These are phyloP conservation scores for Rhopilema esculentum DNA, from an alignment of 30 jellyfish, hydroid and myxozoan species.

Conservation along the genomic window DNA sequence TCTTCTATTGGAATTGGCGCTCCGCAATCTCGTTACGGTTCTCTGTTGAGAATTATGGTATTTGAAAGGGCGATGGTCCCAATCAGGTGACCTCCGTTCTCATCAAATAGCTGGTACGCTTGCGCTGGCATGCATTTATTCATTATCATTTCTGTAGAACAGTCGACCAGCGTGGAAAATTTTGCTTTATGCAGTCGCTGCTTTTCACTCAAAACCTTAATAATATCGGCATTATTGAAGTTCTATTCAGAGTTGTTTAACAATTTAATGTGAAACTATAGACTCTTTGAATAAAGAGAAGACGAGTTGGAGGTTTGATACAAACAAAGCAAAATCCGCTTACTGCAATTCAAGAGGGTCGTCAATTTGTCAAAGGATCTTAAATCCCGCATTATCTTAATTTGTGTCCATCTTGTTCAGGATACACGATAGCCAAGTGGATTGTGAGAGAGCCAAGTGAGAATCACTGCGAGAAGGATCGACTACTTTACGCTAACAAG, in stretches of 20 bases:
- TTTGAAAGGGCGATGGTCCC: slow-evolving; percentile 69
- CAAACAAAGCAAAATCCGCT: slow-evolving; percentile 61
- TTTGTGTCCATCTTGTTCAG: slow-evolving; percentile 35
- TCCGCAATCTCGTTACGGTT: slow-evolving; percentile 85
- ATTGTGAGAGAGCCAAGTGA: neutral
- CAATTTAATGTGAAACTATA: slow-evolving; percentile 13
- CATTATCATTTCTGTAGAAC: slow-evolving; percentile 6
- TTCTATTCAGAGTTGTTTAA: neutral
- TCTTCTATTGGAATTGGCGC: slow-evolving; percentile 71
- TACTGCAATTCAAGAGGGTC: slow-evolving; percentile 44
- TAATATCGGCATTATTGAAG: slow-evolving; percentile 38
- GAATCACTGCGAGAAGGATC: neutral
- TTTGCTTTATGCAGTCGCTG: neutral
- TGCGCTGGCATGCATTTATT: slow-evolving; percentile 25
- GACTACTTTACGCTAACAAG: neutral
- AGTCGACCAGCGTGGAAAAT: slow-evolving; percentile 1
- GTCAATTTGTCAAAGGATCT: slow-evolving; percentile 75
- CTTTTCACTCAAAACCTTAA: neutral
- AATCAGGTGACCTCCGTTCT: slow-evolving; percentile 70
- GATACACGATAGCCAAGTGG: slow-evolving; percentile 58
- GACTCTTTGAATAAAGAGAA: neutral
- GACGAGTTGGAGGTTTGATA: slow-evolving; percentile 7
- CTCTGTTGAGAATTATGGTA: slow-evolving; percentile 69
- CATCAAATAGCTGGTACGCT: slow-evolving; percentile 47
- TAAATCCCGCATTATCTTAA: slow-evolving; percentile 66